Percentiles rank a stretch among this genome's conserved stretches.
phyloP scores from a whole-genome alignment of 2,888 invertebrate genomes.

The Lasioglossum marginatum region DNA sequence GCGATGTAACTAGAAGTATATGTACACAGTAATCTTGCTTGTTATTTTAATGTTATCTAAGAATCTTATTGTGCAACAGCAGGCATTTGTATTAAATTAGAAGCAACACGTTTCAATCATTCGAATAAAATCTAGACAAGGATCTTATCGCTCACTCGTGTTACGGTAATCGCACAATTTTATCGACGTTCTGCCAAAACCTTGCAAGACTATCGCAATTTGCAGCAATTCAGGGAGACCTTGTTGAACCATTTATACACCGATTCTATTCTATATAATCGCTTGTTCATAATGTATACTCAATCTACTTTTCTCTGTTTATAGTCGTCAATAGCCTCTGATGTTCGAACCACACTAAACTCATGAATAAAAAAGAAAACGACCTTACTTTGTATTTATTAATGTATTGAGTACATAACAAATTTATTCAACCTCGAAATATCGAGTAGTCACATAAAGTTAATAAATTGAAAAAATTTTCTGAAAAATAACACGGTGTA shows the following conservation, averaged over 20 bases:
- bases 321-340: background rate
- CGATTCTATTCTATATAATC: background rate
- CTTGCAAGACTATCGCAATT: background rate
- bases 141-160: no score
- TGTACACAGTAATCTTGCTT: background rate
- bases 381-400: background rate
- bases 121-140: no score
- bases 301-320: background rate
- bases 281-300: background rate
- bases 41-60: background rate
- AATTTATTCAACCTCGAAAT: background rate
- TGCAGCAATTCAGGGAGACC: background rate
- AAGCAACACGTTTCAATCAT: background rate
- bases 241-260: background rate
- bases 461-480: background rate
- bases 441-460: background rate
- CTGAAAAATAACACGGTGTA: background rate
- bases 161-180: no score
- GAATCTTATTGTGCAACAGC: background rate
- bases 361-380: background rate
- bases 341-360: background rate
- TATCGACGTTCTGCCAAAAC: no score
- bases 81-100: background rate
- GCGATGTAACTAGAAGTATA: background rate
- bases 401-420: background rate